A percentile compares a stretch with the other conserved stretches of the same genome.
These are phyloP conservation scores for Novumbra hubbsi DNA, from an alignment of 2,797 vertebrate species.

Conservation along the genomic window DNA sequence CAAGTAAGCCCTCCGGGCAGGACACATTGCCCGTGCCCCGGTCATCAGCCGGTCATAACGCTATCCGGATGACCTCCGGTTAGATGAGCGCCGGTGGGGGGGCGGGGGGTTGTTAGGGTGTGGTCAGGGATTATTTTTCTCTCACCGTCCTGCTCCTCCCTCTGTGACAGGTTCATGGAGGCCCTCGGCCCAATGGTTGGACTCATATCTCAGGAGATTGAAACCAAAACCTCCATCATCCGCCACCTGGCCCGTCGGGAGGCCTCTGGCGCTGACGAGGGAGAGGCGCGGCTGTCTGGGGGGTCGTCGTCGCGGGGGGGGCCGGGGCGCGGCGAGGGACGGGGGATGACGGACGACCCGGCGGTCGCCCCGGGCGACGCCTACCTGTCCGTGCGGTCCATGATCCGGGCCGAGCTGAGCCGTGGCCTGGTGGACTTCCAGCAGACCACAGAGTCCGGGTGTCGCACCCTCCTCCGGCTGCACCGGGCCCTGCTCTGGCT, in stretches of 20 bases:
- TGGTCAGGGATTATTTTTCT: constrained; percentile 18
- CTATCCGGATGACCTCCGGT: neutral
- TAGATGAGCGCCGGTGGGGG: neutral
- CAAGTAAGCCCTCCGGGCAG: constrained; percentile 63
- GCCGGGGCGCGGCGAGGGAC: constrained; percentile 6
- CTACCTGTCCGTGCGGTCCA: constrained; percentile 77
- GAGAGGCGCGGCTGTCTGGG: constrained; percentile 30
- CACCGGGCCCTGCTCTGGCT: constrained; percentile 86
- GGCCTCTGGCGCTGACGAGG: constrained; percentile 47
- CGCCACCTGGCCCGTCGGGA: constrained; percentile 66
- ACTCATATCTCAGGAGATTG: constrained; percentile 82
- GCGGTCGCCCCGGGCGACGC: neutral
- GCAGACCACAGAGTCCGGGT: constrained; percentile 71
- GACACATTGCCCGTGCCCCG: neutral
- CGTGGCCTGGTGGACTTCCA: constrained; percentile 71
- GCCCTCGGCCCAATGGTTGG: constrained; percentile 82
- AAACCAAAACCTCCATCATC: constrained; percentile 76
- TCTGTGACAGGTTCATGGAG: constrained; percentile 77
- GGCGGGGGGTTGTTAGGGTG: constrained; percentile 3
- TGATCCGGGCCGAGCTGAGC: constrained; percentile 75
- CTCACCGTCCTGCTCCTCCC: constrained; percentile 7
- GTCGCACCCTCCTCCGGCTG: constrained; percentile 78
- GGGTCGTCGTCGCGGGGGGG: neutral
- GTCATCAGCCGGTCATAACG: neutral
- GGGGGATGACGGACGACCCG: too few relatives aligned